Evolutionary conservation across 2,888 invertebrate species (phyloP).

Genomic region (Pyralis farinalis): DNA sequence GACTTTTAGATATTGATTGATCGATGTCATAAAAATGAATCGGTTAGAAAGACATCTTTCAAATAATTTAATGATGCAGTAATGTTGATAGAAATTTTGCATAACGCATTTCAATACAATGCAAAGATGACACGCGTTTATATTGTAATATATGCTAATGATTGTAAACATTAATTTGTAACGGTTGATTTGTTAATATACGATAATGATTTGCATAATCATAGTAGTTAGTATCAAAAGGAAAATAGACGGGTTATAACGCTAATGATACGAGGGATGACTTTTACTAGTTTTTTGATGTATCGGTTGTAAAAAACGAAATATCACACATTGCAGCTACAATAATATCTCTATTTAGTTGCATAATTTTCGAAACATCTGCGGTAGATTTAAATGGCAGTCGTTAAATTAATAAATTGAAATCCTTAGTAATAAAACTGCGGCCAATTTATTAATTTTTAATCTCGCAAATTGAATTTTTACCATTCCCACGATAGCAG

Average conservation of each 20-base stretch:
- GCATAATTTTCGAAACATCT: conserved; percentile 38
- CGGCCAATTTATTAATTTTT: conserved; percentile 9
- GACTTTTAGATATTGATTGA: conserved; percentile 56
- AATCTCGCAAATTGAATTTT: conserved; percentile 15
- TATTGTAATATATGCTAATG: conserved; percentile 69
- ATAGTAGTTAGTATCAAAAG: conserved; percentile 36
- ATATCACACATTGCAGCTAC: conserved; percentile 41
- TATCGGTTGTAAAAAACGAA: conserved; percentile 61
- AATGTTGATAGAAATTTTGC: conserved; percentile 43
- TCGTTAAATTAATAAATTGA: conserved; percentile 22
- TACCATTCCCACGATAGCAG: conserved; percentile 50
- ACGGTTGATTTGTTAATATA: conserved; percentile 78
- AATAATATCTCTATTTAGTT: conserved; percentile 46
- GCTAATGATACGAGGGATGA: conserved; percentile 54
- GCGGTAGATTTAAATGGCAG: conserved; percentile 41
- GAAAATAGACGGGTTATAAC: conserved; percentile 29
- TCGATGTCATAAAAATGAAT: conserved; percentile 64
- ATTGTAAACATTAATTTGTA: conserved; percentile 77
- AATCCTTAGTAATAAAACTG: conserved; percentile 22
- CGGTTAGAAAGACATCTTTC: conserved; percentile 29
- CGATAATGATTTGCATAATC: conserved; percentile 64
- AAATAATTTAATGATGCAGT: conserved; percentile 53
- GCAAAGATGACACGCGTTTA: conserved; percentile 66
- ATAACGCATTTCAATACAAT: conserved; percentile 32
- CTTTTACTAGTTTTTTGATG: conserved; percentile 66